Conservation (phyloP, 2,797 vertebrate genomes). For the Takifugu rubripes region DNA sequence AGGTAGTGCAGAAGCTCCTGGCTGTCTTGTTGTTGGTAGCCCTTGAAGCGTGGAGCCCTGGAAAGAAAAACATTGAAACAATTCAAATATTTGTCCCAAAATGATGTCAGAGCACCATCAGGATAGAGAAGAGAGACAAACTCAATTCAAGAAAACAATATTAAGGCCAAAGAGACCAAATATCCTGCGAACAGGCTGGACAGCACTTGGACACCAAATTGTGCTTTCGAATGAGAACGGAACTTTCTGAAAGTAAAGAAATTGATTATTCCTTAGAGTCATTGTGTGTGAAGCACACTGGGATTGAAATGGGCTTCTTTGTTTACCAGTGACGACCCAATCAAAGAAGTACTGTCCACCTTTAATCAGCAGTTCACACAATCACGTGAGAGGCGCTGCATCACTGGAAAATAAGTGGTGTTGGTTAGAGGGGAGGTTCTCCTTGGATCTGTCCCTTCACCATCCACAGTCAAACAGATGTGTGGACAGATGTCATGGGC, state of each 20-base stretch:
- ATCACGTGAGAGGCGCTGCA: too few species aligned
- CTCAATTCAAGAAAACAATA: not conserved
- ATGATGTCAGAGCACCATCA: not conserved
- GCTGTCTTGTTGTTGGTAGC: conserved; percentile 97
- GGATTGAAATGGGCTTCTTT: too few species aligned
- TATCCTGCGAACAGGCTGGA: too few species aligned
- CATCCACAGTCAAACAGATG: conserved; percentile 59
- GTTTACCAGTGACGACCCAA: too few species aligned
- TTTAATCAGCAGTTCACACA: too few species aligned
- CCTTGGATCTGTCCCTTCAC: conserved; percentile 63
- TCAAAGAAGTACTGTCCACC: too few species aligned
- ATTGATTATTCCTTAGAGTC: too few species aligned
- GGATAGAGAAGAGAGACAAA: not conserved
- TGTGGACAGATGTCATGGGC: conserved; percentile 69
- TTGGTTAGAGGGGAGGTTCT: conserved; percentile 47
- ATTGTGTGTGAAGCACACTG: too few species aligned
- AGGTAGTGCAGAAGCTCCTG: conserved; percentile 96
- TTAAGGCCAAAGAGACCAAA: not conserved
- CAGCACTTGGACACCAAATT: too few species aligned
- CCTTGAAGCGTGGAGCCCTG: conserved; percentile 95
- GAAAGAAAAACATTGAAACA: not conserved
- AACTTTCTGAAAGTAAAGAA: too few species aligned
- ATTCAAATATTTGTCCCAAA: not conserved
- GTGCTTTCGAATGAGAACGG: too few species aligned
- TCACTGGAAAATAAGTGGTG: not conserved